Percentiles rank a stretch among this genome's conserved stretches.
These are phyloP conservation scores for Apamea crenata DNA, from an alignment of 2,888 invertebrate species.

Conservation along the genomic window DNA sequence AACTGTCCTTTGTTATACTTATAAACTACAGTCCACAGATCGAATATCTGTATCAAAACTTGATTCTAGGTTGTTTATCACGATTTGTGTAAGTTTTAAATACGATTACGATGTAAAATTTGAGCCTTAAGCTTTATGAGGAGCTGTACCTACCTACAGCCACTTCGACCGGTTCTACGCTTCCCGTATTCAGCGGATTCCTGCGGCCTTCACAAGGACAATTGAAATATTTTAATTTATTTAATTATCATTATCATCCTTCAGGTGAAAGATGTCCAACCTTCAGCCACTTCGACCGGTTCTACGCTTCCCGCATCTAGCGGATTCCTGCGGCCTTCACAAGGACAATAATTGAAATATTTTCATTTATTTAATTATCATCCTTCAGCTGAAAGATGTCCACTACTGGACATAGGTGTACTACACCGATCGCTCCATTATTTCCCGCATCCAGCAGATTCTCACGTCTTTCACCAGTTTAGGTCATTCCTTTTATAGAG, in stretches of 20 bases:
- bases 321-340: not conserved
- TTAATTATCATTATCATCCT: not conserved
- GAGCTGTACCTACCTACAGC: not conserved
- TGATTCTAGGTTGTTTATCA: not conserved
- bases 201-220: no score
- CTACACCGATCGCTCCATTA: no score
- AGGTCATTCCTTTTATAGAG: not conserved
- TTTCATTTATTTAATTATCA: not conserved
- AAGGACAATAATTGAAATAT: no score
- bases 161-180: no score
- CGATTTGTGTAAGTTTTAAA: slow-evolving; percentile 8
- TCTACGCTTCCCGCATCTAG: not conserved
- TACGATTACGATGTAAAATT: not conserved
- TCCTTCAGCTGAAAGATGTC: not conserved
- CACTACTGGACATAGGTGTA: not conserved
- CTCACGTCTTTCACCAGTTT: not conserved
- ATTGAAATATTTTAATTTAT: no score
- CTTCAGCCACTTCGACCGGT: not conserved
- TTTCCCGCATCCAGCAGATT: not conserved
- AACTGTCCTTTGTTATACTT: slow-evolving; percentile 24
- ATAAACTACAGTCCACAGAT: slow-evolving; percentile 10
- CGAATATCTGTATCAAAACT: slow-evolving; percentile 19
- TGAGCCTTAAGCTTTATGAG: no score
- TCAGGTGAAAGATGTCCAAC: not conserved
- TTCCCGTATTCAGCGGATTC: no score